Percentiles rank a stretch among this genome's conserved stretches.
These are phyloP conservation scores for Holcopasites calliopsidis DNA, from an alignment of 1,140 invertebrate genomes.

Conservation along the genomic window DNA sequence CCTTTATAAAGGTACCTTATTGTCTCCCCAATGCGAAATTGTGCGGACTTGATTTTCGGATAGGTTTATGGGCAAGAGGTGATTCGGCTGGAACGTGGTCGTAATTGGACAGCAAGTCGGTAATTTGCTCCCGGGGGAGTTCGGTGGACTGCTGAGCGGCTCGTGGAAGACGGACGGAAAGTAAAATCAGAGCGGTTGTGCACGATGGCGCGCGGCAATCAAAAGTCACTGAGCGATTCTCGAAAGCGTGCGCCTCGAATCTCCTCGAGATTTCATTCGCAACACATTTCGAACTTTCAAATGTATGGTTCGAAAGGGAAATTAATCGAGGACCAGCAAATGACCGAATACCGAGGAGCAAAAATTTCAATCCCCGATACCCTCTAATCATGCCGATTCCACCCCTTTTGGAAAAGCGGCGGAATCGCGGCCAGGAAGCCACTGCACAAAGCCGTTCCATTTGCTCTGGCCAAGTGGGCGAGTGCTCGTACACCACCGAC, in stretches of 20 bases:
- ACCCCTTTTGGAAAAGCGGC: background rate
- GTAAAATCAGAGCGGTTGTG: background rate
- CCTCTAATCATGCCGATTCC: no score
- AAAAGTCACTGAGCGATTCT: conserved; percentile 1
- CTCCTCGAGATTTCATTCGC: background rate
- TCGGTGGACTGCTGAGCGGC: background rate
- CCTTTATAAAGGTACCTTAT: background rate
- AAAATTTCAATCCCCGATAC: background rate
- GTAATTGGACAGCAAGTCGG: background rate
- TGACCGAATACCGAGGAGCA: no score
- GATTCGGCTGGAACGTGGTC: background rate
- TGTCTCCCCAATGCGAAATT: background rate
- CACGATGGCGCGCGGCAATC: background rate
- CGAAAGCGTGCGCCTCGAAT: background rate
- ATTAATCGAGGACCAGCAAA: no score
- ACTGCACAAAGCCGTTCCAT: conserved; percentile 35
- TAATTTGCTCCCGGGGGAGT: background rate
- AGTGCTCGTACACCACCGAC: background rate
- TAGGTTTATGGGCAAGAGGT: background rate
- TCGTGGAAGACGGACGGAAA: background rate
- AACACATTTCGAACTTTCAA: no score
- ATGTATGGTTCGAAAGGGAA: no score
- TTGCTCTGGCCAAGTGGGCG: conserved; percentile 4
- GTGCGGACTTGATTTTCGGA: background rate
- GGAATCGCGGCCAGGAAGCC: conserved; percentile 6